Evolutionary conservation across 2,888 invertebrate genomes (phyloP), one percentile per base, ranked within the genome.

Genomic region (Apomyelois bistriatella): DNA sequence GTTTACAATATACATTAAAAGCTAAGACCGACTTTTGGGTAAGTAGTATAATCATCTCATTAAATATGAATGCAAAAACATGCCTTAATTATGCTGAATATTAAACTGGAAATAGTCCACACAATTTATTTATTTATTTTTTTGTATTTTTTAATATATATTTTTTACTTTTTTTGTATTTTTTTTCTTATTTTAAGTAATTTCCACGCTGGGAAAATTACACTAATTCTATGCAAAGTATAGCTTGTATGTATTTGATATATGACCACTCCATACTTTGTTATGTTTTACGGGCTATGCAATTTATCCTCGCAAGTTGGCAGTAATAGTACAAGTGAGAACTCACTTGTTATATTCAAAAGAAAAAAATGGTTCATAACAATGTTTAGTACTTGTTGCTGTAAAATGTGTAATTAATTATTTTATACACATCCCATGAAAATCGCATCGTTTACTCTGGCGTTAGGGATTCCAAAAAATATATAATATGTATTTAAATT

Each of bases 191-290:
- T 76, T 75, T 76, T 77, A 75, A 90, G 89, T 90, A 88, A 90
- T 90, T 91, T 91, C 88, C 91, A 91, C 91, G 92, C 91, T 93
- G 92, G 94, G 94, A 95, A 95, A 94, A 94, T 93, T 94, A 93
- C 94, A 95, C 95, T 95, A 95, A 94, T 94, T 95, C 94, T 94
- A 95, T 95, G 95, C 95, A 95, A 95, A 95, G 95, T 95, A 95
- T 95, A 95, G 95, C 94, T 94, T 94, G 94, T 95, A 95, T 89
- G 38, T 50, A 50, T 80, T 81, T 88, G 70, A 83, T 80, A 87
- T 79, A 81, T 83, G 83, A 88, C 87, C 90, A 89, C 90, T 87
- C 88, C 90, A 89, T 90, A 89, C 87, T 88, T 90, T 89, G 87
- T 84, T 46, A 35, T 85, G 74, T 72, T 85, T 86, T 82, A 88